Evolutionary conservation across 2,113 vertebrate genomes (phyloP).

Genomic region (Hemibagrus wyckioides): DNA sequence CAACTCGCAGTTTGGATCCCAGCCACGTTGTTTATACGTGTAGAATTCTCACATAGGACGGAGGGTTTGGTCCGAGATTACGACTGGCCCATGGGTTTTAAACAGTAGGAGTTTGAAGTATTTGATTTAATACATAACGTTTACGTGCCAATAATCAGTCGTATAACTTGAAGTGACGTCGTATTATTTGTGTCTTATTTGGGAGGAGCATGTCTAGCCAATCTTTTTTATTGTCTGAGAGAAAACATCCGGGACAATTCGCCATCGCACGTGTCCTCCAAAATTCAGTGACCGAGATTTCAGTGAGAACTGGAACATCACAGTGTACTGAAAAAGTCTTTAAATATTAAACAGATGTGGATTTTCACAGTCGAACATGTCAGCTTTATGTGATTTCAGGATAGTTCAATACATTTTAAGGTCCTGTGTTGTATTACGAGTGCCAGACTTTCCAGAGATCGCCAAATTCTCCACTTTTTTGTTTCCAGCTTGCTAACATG

Average conservation of each 20-base stretch:
- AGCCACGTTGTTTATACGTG: neutral
- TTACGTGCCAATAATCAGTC: neutral
- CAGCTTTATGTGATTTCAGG: neutral
- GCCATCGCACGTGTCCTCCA: neutral
- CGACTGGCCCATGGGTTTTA: neutral
- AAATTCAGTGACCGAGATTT: neutral
- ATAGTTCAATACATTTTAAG: neutral
- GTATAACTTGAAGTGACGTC: no score
- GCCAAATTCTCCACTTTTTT: neutral
- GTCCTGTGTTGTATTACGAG: neutral
- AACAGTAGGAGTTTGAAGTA: neutral
- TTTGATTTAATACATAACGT: neutral
- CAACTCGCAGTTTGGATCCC: neutral
- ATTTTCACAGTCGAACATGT: neutral
- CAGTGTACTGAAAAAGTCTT: neutral
- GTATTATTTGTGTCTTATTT: neutral
- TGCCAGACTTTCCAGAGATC: neutral
- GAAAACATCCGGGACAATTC: neutral
- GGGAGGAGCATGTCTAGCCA: neutral
- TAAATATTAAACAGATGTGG: neutral
- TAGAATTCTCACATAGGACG: neutral
- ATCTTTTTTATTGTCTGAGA: neutral
- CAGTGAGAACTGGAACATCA: neutral
- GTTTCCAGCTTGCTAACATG: neutral
- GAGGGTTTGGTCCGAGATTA: neutral